phyloP scores from a whole-genome alignment of 1,140 invertebrate species.

The Andrena cerasifolii region DNA sequence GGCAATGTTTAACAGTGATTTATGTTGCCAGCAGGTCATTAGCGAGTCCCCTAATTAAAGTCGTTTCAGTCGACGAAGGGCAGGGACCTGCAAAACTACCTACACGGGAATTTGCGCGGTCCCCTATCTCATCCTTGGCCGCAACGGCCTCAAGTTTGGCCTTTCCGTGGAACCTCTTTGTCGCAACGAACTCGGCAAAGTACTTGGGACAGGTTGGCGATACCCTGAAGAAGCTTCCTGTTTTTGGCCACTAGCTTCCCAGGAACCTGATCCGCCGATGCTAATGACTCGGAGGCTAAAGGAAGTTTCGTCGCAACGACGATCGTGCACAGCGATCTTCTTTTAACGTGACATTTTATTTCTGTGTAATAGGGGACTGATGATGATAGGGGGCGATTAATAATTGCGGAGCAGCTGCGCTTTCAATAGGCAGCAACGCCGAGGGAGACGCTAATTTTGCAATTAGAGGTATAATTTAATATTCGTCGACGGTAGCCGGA shows the following conservation, averaged over 20 bases:
- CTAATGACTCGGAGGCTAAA: too few relatives aligned
- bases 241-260: neutral
- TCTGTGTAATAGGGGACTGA: too few relatives aligned
- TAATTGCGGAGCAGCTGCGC: too few relatives aligned
- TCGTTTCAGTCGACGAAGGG: constrained; percentile 57
- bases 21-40: constrained; percentile 67
- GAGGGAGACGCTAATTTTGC: neutral
- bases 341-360: too few relatives aligned
- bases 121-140: constrained; percentile 4
- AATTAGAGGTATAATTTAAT: constrained; percentile 23
- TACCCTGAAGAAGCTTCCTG: neutral
- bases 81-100: constrained; percentile 59
- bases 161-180: neutral
- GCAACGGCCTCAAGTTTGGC: neutral
- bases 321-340: too few relatives aligned
- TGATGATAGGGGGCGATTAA: too few relatives aligned
- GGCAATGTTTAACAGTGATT: constrained; percentile 64
- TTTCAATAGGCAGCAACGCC: too few relatives aligned
- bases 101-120: constrained; percentile 49
- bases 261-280: neutral
- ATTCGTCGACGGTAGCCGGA: neutral
- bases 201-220: constrained; percentile 17
- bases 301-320: neutral
- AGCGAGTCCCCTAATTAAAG: constrained; percentile 69
- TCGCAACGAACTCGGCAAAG: neutral